phyloP scores from a whole-genome alignment of 2,888 invertebrate species.

The Junonia oenone region DNA sequence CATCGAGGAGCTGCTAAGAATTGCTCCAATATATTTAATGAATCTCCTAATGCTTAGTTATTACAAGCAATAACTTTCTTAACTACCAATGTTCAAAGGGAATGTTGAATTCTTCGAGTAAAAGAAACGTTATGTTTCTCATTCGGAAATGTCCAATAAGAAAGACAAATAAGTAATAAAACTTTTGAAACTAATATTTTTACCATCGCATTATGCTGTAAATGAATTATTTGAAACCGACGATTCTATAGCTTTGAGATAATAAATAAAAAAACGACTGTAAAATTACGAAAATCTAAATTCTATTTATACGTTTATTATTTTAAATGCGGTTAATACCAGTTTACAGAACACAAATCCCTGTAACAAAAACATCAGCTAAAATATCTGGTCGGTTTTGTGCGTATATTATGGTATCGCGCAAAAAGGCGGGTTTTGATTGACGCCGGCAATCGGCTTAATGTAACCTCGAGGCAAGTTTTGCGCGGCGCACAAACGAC shows the following conservation, averaged over 20 bases:
- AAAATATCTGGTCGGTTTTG: constrained; percentile 44
- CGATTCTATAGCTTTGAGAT: not conserved
- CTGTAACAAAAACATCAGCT: constrained; percentile 41
- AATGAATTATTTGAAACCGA: not conserved
- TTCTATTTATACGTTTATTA: constrained; percentile 2
- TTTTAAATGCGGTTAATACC: constrained; percentile 6
- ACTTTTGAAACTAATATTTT: not conserved
- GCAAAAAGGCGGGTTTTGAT: constrained; percentile 73
- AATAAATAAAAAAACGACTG: not conserved
- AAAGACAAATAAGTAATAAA: not conserved
- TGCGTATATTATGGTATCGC: constrained; percentile 53
- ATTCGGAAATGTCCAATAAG: not conserved
- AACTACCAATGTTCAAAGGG: constrained; percentile 20
- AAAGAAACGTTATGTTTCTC: not conserved
- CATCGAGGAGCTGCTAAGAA: constrained; percentile 41
- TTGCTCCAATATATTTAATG: constrained; percentile 29
- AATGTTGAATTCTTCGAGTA: constrained; percentile 7
- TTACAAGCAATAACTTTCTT: constrained; percentile 40
- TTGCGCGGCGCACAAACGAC: constrained; percentile 68
- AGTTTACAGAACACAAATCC: constrained; percentile 25
- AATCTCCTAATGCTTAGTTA: constrained; percentile 37
- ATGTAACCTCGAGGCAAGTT: constrained; percentile 77
- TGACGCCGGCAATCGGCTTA: constrained; percentile 77
- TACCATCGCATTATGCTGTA: not conserved
- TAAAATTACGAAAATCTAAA: not conserved